Evolutionary conservation across 37 sponge, comb jelly and placozoan genomes (phyloP).

Genomic region (Geodia barretti): DNA sequence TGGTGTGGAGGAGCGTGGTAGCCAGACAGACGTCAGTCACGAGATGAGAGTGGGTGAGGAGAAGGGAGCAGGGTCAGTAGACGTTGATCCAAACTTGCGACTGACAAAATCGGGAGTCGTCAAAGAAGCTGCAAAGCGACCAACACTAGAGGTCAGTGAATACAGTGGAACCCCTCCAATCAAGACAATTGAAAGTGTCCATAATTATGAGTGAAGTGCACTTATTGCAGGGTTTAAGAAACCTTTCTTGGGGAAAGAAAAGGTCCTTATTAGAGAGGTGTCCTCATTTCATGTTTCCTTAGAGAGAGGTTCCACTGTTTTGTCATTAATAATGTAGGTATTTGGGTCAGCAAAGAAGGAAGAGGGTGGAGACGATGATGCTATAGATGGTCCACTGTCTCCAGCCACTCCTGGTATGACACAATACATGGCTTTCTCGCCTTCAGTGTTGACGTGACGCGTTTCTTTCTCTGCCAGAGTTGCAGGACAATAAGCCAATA

Average conservation of each 20-base stretch:
- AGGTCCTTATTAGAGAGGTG: not conserved
- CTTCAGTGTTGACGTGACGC: too few species aligned
- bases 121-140: not conserved
- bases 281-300: too few species aligned
- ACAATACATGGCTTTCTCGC: too few species aligned
- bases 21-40: not conserved
- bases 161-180: too few species aligned
- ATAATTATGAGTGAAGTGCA: too few species aligned
- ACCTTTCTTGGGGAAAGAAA: not conserved
- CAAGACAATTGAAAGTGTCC: too few species aligned
- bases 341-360: not conserved
- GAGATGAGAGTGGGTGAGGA: not conserved
- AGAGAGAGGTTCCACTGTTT: too few species aligned
- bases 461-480: too few species aligned
- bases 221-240: too few species aligned
- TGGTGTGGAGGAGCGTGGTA: not conserved
- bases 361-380: not conserved
- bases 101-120: constrained; percentile 22
- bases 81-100: constrained; percentile 19
- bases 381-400: too few species aligned
- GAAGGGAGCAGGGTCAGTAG: not conserved
- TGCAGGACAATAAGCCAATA: too few species aligned
- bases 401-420: too few species aligned
- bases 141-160: not conserved
- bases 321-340: not conserved